A percentile compares a stretch with the other conserved stretches of the same genome.
Evolutionary conservation across 2,888 invertebrate species (phyloP).

Genomic region (Molanna angustata): DNA sequence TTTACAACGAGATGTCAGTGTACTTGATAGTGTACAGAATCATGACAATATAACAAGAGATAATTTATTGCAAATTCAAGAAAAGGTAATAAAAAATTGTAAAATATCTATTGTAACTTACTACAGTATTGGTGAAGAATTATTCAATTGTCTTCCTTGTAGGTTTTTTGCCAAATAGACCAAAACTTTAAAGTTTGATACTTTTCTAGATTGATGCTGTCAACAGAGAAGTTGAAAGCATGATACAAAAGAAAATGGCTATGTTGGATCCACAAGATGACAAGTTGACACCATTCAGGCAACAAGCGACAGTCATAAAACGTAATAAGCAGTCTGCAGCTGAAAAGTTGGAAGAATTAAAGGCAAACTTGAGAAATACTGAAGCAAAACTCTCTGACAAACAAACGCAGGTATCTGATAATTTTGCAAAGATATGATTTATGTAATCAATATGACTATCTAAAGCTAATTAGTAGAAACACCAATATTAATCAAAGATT

Average conservation of each 20-base stretch:
- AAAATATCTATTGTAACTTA: no score
- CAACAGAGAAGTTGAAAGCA: conserved; percentile 63
- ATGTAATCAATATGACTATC: no score
- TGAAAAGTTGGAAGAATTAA: conserved; percentile 64
- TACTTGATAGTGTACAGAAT: conserved; percentile 65
- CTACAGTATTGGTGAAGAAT: no score
- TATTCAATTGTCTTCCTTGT: no score
- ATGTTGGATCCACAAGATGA: conserved; percentile 64
- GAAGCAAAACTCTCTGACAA: conserved; percentile 61
- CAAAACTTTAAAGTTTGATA: not conserved
- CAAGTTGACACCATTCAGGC: conserved; percentile 78
- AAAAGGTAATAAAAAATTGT: conserved; percentile 49
- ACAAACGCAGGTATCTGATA: conserved; percentile 52
- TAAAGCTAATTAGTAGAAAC: no score
- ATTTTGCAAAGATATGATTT: no score
- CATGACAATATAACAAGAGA: conserved; percentile 65
- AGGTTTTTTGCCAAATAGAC: no score
- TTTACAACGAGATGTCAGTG: conserved; percentile 63
- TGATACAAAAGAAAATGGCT: conserved; percentile 69
- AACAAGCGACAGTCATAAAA: conserved; percentile 77
- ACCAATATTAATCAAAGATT: no score
- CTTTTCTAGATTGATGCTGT: conserved; percentile 47
- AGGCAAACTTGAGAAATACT: conserved; percentile 58
- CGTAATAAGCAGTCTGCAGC: conserved; percentile 77
- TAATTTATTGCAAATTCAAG: conserved; percentile 61